These are phyloP conservation scores for Quadroppia sp. DNA, from an alignment of 2,888 invertebrate genomes.

Conservation along the genomic window DNA sequence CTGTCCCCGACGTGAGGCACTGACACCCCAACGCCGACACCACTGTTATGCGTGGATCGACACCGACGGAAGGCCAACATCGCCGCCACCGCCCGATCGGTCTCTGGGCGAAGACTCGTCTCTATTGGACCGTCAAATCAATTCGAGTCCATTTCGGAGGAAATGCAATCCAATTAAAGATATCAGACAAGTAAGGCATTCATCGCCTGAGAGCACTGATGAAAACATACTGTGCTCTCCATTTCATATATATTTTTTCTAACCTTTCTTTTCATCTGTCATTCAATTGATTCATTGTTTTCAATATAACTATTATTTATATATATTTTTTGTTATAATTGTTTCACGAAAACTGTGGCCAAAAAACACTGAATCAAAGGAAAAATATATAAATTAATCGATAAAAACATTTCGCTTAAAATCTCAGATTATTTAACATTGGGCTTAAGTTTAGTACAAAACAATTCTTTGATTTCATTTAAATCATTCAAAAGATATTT, in stretches of 20 bases:
- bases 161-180: conserved; percentile 16
- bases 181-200: conserved; percentile 23
- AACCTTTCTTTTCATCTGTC: not conserved
- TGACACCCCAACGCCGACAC: conserved; percentile 39
- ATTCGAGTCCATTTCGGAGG: conserved; percentile 39
- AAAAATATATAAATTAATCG: not conserved
- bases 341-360: not conserved
- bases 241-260: not conserved
- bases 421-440: too few relatives aligned
- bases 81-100: conserved; percentile 64
- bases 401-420: not conserved
- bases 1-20: conserved; percentile 36
- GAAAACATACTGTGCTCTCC: too few relatives aligned
- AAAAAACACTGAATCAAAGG: not conserved
- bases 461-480: too few relatives aligned
- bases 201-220: too few relatives aligned
- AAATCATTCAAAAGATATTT: too few relatives aligned
- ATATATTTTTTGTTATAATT: not conserved
- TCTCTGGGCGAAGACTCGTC: conserved; percentile 61
- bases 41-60: conserved; percentile 86
- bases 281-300: not conserved
- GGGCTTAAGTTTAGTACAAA: too few relatives aligned
- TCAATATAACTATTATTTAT: not conserved
- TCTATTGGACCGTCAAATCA: conserved; percentile 46
- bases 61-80: conserved; percentile 77